Base-by-base conservation (phyloP, 2,888 invertebrate genomes). In the Bombylius major region DNA sequence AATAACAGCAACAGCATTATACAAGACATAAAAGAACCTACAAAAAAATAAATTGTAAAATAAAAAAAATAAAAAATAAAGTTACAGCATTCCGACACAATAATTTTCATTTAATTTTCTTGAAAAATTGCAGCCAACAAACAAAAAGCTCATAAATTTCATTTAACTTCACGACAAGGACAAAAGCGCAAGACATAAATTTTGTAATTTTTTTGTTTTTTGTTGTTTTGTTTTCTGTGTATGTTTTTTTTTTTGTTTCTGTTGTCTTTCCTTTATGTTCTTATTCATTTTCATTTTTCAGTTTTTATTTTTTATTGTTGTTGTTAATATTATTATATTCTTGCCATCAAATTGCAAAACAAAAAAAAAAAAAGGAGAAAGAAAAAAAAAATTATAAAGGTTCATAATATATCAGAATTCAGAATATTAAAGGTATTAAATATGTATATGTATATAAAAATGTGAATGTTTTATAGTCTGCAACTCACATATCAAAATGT, bases 91-190 rank as follows among this genome's bases (percentile, higher is more conserved):
- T 50, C 46, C 34, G 50, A 55, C 46, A 51, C 55, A 47, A 51
- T 55, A 51, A 55, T 55, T 55, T 55, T 55, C 55, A 55, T 55
- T 55, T 55, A 55, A 55, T 55, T 55, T 55, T 55, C 51, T 60
- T 63, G 62, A 63, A 63, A 62, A 64, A 63, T 64, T 63, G 62
- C 62, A 62, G 59, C 62, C 58, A 62, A 60, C 62, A 64, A 62
- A 65, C 64, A 66, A 65, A 66, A 64, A 63, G 64, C 63, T 63
- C 64, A 65, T 65, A 65, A 65, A 66, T 66, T 65, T 62, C 54
- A 59, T 56, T 60, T 60, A 59, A 56, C 57, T 59, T 57, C 54
- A 57, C 55, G 59, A 59, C 59, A 59, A 59, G 59, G 59, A 59
- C 59, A 59, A 59, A 57, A 57, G 59, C 55, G 56, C 57, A 57